A percentile compares a stretch with the other conserved stretches of the same genome.
Evolutionary conservation across 53 echinoderm and acorn worm species (phyloP).

Genomic region (Crossaster papposus): DNA sequence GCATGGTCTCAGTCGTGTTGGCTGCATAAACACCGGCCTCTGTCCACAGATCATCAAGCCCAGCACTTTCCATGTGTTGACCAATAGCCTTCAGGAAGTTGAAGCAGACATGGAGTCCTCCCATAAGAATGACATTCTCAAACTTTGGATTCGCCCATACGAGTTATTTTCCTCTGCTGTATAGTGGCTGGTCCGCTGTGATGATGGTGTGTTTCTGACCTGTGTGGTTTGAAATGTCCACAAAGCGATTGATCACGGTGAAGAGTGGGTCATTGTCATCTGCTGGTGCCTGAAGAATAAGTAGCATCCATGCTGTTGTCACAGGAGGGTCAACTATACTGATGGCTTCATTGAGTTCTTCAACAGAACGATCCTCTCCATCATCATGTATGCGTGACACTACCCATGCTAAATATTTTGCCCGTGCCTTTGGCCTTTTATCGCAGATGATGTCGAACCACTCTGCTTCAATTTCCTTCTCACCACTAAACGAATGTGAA

Average conservation of each 20-base stretch:
- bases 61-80: conserved; percentile 55
- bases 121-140: conserved; percentile 47
- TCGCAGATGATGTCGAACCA: background rate
- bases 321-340: conserved; percentile 52
- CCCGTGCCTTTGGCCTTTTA: conserved; percentile 2
- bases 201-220: conserved; percentile 20
- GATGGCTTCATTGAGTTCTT: conserved; percentile 16
- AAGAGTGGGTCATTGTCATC: conserved; percentile 48
- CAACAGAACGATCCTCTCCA: conserved; percentile 1
- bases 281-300: conserved; percentile 62
- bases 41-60: conserved; percentile 55
- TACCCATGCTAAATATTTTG: conserved; percentile 36
- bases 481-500: conserved; percentile 30
- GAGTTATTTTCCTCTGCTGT: conserved; percentile 45
- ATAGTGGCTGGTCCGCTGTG: conserved; percentile 51
- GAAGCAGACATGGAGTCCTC: conserved; percentile 54
- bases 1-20: conserved; percentile 37
- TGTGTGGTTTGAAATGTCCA: conserved; percentile 27
- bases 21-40: conserved; percentile 45
- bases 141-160: conserved; percentile 59
- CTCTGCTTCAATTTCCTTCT: conserved; percentile 28
- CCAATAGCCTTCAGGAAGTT: conserved; percentile 64
- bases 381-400: conserved; percentile 38
- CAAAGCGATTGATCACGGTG: conserved; percentile 39
- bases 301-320: conserved; percentile 61